These are phyloP conservation scores for Sebastes oblongus DNA, from an alignment of 2,797 vertebrate species.

Conservation along the genomic window DNA sequence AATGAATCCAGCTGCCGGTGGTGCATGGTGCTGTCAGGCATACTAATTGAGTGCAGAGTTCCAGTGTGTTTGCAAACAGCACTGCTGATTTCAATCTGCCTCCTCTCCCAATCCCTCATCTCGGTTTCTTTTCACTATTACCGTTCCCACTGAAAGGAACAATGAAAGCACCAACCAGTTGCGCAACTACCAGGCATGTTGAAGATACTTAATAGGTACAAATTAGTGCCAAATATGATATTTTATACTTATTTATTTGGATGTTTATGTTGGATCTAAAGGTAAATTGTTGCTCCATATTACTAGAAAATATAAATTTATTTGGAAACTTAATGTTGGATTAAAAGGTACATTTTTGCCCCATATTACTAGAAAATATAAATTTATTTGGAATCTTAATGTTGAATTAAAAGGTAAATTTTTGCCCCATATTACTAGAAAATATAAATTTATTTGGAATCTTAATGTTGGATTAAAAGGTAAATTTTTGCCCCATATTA, in stretches of 20 bases:
- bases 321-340: too few species aligned
- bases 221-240: too few species aligned
- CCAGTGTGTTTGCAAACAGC: conserved; percentile 39
- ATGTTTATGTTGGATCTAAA: not conserved
- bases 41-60: conserved; percentile 65
- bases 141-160: not conserved
- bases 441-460: too few species aligned
- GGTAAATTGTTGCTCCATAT: too few species aligned
- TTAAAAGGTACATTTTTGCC: too few species aligned
- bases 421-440: too few species aligned
- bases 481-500: too few species aligned
- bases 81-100: conserved; percentile 55
- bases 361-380: too few species aligned
- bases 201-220: not conserved
- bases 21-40: conserved; percentile 57
- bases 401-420: too few species aligned
- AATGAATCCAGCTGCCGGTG: conserved; percentile 63
- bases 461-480: too few species aligned
- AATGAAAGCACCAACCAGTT: not conserved
- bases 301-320: too few species aligned
- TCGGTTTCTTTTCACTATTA: not conserved
- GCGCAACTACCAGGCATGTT: not conserved
- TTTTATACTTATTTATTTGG: not conserved
- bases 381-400: too few species aligned
- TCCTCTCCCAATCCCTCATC: conserved; percentile 14